A percentile compares a stretch with the other conserved stretches of the same genome.
These are phyloP conservation scores for Condylura cristata DNA, from an alignment of 2,113 vertebrate genomes.

Conservation along the genomic window DNA sequence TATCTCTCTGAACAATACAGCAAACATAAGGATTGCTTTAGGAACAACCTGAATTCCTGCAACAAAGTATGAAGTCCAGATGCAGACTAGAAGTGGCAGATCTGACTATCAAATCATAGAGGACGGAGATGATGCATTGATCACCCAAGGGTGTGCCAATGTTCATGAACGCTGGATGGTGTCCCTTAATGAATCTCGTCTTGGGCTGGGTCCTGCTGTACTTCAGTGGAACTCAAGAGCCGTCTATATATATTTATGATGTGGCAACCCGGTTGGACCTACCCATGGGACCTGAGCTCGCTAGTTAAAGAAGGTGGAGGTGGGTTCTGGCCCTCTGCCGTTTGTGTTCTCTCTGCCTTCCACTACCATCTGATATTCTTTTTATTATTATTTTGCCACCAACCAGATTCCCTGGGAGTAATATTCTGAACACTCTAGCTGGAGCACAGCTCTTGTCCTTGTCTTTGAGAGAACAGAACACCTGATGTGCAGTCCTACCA, in stretches of 20 bases:
- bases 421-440: not conserved
- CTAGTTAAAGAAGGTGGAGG: not conserved
- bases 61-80: conserved; percentile 14
- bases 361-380: not conserved
- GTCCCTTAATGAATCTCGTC: not conserved
- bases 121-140: not conserved
- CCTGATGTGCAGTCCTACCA: not conserved
- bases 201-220: not conserved
- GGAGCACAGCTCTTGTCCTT: not conserved
- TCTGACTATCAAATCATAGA: not conserved
- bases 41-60: conserved; percentile 19
- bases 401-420: not conserved
- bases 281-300: no score
- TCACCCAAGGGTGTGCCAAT: not conserved
- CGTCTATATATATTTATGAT: not conserved
- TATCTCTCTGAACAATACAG: conserved; percentile 53
- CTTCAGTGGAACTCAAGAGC: not conserved
- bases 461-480: not conserved
- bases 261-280: not conserved
- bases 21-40: conserved; percentile 35
- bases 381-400: not conserved
- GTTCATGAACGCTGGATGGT: not conserved
- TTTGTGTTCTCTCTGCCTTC: not conserved
- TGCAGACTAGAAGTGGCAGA: not conserved
- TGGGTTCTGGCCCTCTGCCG: not conserved